Evolutionary conservation across 2,797 vertebrate genomes (phyloP).

Genomic region (Amblyopsis hoosieri): DNA sequence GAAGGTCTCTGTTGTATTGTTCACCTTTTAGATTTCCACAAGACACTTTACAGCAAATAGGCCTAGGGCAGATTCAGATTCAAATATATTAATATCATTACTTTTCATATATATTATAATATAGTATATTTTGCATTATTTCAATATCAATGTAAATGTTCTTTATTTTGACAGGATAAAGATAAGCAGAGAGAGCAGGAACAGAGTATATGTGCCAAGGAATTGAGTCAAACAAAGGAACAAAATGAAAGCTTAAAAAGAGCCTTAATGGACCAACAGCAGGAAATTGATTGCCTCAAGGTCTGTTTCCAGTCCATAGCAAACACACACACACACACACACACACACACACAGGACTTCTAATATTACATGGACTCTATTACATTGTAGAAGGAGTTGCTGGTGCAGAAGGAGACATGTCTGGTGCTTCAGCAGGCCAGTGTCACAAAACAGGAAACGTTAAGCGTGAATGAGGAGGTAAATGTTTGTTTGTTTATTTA

Average conservation of each 20-base stretch:
- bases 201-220: constrained; percentile 38
- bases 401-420: constrained; percentile 29
- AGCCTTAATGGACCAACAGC: constrained; percentile 40
- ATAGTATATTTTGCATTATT: too few species aligned
- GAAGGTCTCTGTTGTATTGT: constrained; percentile 52
- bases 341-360: neutral
- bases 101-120: neutral
- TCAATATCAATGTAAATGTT: neutral
- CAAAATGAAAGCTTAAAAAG: constrained; percentile 37
- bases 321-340: neutral
- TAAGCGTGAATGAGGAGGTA: constrained; percentile 40
- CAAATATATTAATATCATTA: constrained; percentile 1
- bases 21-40: neutral
- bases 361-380: constrained; percentile 3
- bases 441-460: constrained; percentile 15
- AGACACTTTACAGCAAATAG: neutral
- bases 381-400: constrained; percentile 33
- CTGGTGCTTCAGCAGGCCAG: constrained; percentile 30
- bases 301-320: constrained; percentile 42
- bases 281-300: constrained; percentile 58
- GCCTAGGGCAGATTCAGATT: neutral
- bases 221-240: constrained; percentile 51
- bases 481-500: neutral
- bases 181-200: constrained; percentile 74
- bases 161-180: constrained; percentile 67